Evolutionary conservation across 2,113 vertebrate genomes (phyloP), one percentile per base, ranked within the genome.

Genomic region (Mystacornis crossleyi): DNA sequence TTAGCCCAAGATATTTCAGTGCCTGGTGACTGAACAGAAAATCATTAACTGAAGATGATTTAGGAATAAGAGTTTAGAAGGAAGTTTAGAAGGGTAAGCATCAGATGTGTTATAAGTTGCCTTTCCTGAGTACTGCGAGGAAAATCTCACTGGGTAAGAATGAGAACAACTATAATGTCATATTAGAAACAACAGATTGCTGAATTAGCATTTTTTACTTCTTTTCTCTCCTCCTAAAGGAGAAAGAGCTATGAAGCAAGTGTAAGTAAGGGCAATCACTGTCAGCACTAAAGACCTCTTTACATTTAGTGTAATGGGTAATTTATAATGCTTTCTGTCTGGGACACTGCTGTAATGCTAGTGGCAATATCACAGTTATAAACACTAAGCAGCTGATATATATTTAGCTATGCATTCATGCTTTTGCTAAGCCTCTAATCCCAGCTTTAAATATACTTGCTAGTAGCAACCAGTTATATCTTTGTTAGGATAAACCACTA

Each of bases 381-480:
- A 94, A 84, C 33, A 50, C 50, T 53, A 29, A 66, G 29, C 6
- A 65, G 33, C 8, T 71, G 34, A 67, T 85, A 47, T 7, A 48
- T 31, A 85, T 53, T 79, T 65, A 92, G 31, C 21, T 69, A 42
- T 23, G 33, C 10, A 55, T 71, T 92, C n/a, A 43, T 72, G 58
- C 8, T 90, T 91, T 87, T 67, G 18, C 48, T 79, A 90, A 93
- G 12, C n/a, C 12, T 93, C n/a, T 86, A 93, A 95, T 80, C 36
- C 25, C 23, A 82, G n/a, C 8, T 93, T 87, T 82, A 82, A 75
- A 16, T 48, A 65, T 55, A 2, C 25, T 79, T 81, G 38, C 45
- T 93, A 87, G 51, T 21, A 67, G 24, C 31, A 91, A 38, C 6
- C 14, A 15, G 21, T 42, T 79, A 90, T 67, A 75, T 45, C 9